Evolutionary conservation across 2,797 vertebrate genomes (phyloP), one percentile per base, ranked within the genome.

Genomic region (Coregonus suidteri): DNA sequence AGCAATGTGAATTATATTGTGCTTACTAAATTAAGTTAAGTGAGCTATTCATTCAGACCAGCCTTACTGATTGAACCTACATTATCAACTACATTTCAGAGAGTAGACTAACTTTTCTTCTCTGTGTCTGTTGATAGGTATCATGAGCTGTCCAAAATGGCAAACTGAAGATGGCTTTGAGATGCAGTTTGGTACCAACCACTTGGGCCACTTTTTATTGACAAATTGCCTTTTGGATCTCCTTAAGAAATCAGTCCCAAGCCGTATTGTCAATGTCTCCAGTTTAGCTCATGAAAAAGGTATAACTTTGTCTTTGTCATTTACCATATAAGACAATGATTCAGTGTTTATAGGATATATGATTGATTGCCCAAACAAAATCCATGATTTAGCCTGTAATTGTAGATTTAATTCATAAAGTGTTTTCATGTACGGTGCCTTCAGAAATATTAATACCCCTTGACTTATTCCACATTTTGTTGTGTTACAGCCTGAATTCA

Each of bases 131-230:
- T 73, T 77, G 4, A 14, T 54, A 93, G 92, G 92, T 34, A 76
- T 94, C 74, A 92, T 93, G 91, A 88, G 88, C 88, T 93, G 92
- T 83, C 92, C 92, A 0, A 93, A 94, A 81, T 92, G 90, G 90
- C 78, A 83, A 80, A 94, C 92, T 0, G 75, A 90, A 6, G 91
- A 94, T 1, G 89, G 90, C 30, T 94, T 93, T 85, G 92, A 93
- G 82, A 92, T 93, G 93, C 92, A 93, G 84, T 91, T 93, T 75
- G 92, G 92, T 4, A 91, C 93, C 35, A 94, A 94, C 80, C 93
- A 94, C 76, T 79, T 94, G 74, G 92, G 91, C 71, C 93, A 93
- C 82, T 93, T 93, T 75, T 90, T 93, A 47, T 84, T 94, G 77
- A 93, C 93, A 54, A 91, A 56, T 56, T n/a, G 5, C 54, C 54